Evolutionary conservation across 2,888 invertebrate genomes (phyloP), one percentile per base, ranked within the genome.

Genomic region (Trachelus troglodyta): DNA sequence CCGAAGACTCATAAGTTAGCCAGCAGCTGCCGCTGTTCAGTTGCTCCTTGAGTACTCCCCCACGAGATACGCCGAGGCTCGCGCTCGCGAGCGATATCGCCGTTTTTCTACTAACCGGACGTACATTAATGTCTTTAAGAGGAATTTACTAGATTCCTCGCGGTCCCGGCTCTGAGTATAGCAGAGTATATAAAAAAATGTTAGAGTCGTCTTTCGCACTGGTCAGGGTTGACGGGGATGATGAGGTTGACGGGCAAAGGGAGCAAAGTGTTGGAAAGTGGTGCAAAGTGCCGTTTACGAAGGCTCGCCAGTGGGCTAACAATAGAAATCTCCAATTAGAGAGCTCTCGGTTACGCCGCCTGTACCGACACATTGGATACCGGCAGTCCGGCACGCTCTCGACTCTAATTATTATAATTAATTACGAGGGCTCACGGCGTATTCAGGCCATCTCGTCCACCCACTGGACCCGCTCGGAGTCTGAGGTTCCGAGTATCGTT

Each of bases 381-480:
- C 69, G 56, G 75, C 75, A 37, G 35, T 74, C 40, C 73, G 37
- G 35, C 73, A 68, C 75, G 76, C 56, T 74, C 73, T 23, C 76
- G 85, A 77, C 80, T 79, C 82, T 85, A 86, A 86, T 86, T 86
- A 85, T 86, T 86, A 83, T 86, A 86, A 86, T 86, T 85, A 85
- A 85, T 84, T 83, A 81, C 81, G 81, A 78, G 78, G 76, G 76
- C 71, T 78, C 78, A 71, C 81, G 79, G 74, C 79, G 80, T 80
- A 79, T 83, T 80, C 80, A 80, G 77, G 80, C 78, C 82, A 82
- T 80, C 85, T 80, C 80, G 83, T 85, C 83, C 85, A 83, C 85
- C 85, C 84, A 85, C 81, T 71, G 11, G 33, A 31, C 12, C 71
- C 31, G 71, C 34, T 33, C 71, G 3, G 71, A 71, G 11, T 12